Evolutionary conservation across 2,113 vertebrate species (phyloP), one percentile per base, ranked within the genome.

Genomic region (Ailurus styani): DNA sequence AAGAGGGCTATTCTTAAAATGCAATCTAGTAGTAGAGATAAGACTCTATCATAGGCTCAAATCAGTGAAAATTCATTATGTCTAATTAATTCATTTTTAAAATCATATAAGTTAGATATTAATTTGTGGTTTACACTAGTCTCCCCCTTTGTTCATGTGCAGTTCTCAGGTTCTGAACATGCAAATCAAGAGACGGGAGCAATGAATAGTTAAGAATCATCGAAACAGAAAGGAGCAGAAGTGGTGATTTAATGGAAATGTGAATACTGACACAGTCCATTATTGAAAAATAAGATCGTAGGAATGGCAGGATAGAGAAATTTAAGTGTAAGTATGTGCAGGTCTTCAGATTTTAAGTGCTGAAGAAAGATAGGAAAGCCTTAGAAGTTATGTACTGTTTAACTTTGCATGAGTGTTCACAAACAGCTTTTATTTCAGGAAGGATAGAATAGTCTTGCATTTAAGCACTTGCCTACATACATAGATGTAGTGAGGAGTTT

Each of bases 331-430:
- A 94, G 31, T 6, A 94, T 72, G 52, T 78, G 45, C 34, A 47
- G 62, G 10, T 87, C 52, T 96, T 62, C 25, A 81, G 54, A 95
- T 97, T 64, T 94, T 79, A 96, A 93, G 83, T 88, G 52, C 13
- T 47, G 42, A 82, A 93, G 50, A 95, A 96, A 92, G 15, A 54
- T 87, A 25, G 57, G 31, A 92, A 72, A 82, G 40, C 15, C 23
- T 97, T 94, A 52, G 37, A 20, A 94, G 83, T 91, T 94, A 68
- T 64, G 18, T 92, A 47, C 34, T 55, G 10, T 72, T 90, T 68
- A 92, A 70, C 50, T 94, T 83, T 72, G 37, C 45, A 42, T 87
- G 42, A 68, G 27, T 96, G 37, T 90, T 97, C 60, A 81, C 57
- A 96, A 86, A 83, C 18, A 64, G 57, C n/a, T 90, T 87, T 87